Conservation (phyloP, 1,140 invertebrate species). For the Papilio glaucus region DNA sequence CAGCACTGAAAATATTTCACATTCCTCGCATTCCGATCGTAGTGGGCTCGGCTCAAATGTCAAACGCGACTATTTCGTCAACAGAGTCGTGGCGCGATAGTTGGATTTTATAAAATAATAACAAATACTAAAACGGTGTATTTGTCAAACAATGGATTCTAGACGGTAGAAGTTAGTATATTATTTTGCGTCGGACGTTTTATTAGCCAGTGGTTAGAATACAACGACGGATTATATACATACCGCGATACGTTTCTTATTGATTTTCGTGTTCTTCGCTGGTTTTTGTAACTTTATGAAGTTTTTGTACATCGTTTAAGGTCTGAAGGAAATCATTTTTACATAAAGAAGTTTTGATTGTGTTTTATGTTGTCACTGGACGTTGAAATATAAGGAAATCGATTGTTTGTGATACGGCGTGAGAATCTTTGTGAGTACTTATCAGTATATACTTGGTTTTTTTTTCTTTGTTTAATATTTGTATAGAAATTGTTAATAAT, state of each 20-base stretch:
- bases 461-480: too few species aligned
- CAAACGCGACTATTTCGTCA: slow-evolving; percentile 84
- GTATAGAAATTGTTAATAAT: too few species aligned
- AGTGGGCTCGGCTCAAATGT: slow-evolving; percentile 84
- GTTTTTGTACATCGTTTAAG: slow-evolving; percentile 50
- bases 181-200: slow-evolving; percentile 55
- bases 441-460: slow-evolving; percentile 41
- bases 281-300: slow-evolving; percentile 74
- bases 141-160: slow-evolving; percentile 72
- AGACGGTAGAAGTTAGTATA: slow-evolving; percentile 63
- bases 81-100: slow-evolving; percentile 81
- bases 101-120: slow-evolving; percentile 81
- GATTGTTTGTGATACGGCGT: slow-evolving; percentile 46
- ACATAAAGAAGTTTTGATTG: slow-evolving; percentile 40
- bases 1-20: slow-evolving; percentile 82
- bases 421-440: slow-evolving; percentile 50
- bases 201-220: slow-evolving; percentile 57
- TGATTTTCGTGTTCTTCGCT: slow-evolving; percentile 77
- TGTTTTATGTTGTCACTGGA: slow-evolving; percentile 47
- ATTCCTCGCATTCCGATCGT: slow-evolving; percentile 81
- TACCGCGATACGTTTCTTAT: slow-evolving; percentile 71
- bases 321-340: slow-evolving; percentile 30
- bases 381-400: slow-evolving; percentile 47
- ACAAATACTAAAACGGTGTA: slow-evolving; percentile 73
- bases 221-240: slow-evolving; percentile 50